These are phyloP conservation scores for Cololabis saira DNA, from an alignment of 2,113 vertebrate genomes.

Conservation along the genomic window DNA sequence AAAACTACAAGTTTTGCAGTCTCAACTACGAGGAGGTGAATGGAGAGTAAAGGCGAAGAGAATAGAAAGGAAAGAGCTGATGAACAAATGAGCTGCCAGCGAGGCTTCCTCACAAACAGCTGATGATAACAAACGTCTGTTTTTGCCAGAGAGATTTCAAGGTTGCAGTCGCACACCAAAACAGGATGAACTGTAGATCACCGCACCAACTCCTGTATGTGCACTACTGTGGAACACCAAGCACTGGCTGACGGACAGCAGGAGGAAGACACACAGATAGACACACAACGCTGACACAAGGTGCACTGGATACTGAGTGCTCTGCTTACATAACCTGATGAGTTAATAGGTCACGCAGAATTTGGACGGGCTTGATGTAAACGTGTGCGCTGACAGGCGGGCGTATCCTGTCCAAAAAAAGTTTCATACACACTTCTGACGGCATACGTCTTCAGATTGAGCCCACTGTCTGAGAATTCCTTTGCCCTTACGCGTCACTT, in stretches of 20 bases:
- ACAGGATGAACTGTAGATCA: slow-evolving; percentile 79
- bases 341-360: slow-evolving; percentile 58
- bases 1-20: background rate
- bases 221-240: slow-evolving; percentile 54
- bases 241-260: slow-evolving; percentile 71
- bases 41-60: background rate
- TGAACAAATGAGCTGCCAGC: slow-evolving; percentile 58
- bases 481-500: slow-evolving; percentile 59
- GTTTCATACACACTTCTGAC: slow-evolving; percentile 7
- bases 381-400: slow-evolving; percentile 66
- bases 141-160: slow-evolving; percentile 79
- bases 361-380: slow-evolving; percentile 61
- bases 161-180: slow-evolving; percentile 76
- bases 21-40: background rate
- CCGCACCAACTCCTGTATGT: slow-evolving; percentile 67
- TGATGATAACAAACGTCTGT: slow-evolving; percentile 71
- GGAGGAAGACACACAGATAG: slow-evolving; percentile 62
- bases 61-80: slow-evolving; percentile 27
- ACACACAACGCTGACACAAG: slow-evolving; percentile 22
- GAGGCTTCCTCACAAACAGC: slow-evolving; percentile 56
- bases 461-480: slow-evolving; percentile 67
- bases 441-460: slow-evolving; percentile 49
- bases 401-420: slow-evolving; percentile 46
- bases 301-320: slow-evolving; percentile 11
- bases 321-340: slow-evolving; percentile 59